A percentile compares a stretch with the other conserved stretches of the same genome.
Evolutionary conservation across 2,797 vertebrate species (phyloP).

Genomic region (Xenentodon cancila): DNA sequence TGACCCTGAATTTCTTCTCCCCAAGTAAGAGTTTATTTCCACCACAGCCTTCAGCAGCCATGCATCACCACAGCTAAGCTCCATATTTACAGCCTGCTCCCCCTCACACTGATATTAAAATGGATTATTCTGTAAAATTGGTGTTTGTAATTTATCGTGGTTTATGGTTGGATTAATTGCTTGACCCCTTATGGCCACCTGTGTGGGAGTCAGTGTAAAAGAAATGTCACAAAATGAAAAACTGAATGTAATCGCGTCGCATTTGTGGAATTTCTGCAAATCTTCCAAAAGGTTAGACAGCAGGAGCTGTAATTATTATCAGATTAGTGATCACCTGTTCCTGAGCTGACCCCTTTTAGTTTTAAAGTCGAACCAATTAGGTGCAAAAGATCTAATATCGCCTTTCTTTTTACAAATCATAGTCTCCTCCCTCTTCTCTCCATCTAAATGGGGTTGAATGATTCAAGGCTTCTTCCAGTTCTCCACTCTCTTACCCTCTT

Average conservation of each 20-base stretch:
- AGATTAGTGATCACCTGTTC: conserved; percentile 11
- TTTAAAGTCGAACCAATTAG: neutral
- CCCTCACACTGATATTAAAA: conserved; percentile 76
- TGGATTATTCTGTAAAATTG: conserved; percentile 87
- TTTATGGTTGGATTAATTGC: conserved; percentile 82
- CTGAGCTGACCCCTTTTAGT: conserved; percentile 22
- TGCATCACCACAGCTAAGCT: conserved; percentile 64
- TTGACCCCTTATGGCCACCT: conserved; percentile 75
- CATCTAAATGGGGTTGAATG: conserved; percentile 43
- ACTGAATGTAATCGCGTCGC: conserved; percentile 11
- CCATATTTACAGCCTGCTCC: conserved; percentile 77
- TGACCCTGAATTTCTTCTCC: conserved; percentile 64
- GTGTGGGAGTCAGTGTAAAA: neutral
- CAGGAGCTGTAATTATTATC: conserved; percentile 1
- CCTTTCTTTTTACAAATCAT: conserved; percentile 42
- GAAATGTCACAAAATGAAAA: conserved; percentile 2
- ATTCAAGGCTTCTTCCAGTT: conserved; percentile 38
- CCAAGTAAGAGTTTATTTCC: conserved; percentile 67
- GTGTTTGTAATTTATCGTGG: conserved; percentile 80
- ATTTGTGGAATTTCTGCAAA: conserved; percentile 9
- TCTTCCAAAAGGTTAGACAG: too few species aligned
- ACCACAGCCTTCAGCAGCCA: conserved; percentile 55
- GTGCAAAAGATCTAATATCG: conserved; percentile 29
- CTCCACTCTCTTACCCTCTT: conserved; percentile 26
- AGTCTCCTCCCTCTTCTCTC: conserved; percentile 22